Evolutionary conservation across 2,113 vertebrate species (phyloP), one percentile per base, ranked within the genome.

Genomic region (Rynchops niger): DNA sequence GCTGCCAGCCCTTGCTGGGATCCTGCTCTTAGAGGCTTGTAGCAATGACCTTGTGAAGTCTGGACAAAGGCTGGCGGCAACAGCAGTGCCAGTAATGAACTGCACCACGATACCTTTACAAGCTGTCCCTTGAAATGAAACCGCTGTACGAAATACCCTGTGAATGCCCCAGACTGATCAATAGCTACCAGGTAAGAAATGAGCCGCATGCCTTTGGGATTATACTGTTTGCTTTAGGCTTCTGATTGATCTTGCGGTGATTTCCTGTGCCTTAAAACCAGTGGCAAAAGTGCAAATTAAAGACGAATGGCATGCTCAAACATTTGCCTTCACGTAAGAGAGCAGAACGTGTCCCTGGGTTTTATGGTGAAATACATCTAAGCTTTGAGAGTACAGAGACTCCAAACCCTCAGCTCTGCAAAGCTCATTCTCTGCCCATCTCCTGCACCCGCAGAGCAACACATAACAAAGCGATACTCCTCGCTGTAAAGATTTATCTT

Each of bases 251-350:
- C 70, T 52, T 58, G 38, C 5, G 4, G 18, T 63, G 52, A 76
- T 85, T 79, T 87, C 55, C 86, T 56, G n/a, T 79, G 69, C 69
- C 49, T 86, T 52, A 71, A 93, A 92, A 74, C 47, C 61, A 45
- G 43, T 58, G 86, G 61, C 77, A 92, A 56, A 84, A 89, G 65
- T 8, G 34, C 56, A 80, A 92, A 53, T 34, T 42, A 65, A 52
- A 81, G 80, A 70, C 1, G 4, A 92, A 93, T 20, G 45, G 45
- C 55, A 86, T 27, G 52, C 73, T 84, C 56, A 69, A 65, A 82
- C 34, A 49, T 89, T 69, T 88, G 43, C 77, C 47, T 62, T 61
- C 22, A 1, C 0, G 0, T 2, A 53, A 71, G n/a, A 43, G 30
- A 76, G 40, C 38, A 79, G 61, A 87, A 86, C 1, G 1, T 1